Percentiles rank a stretch among this genome's conserved stretches.
Conservation (phyloP, 2,888 invertebrate genomes). For the Andrena dorsata region DNA sequence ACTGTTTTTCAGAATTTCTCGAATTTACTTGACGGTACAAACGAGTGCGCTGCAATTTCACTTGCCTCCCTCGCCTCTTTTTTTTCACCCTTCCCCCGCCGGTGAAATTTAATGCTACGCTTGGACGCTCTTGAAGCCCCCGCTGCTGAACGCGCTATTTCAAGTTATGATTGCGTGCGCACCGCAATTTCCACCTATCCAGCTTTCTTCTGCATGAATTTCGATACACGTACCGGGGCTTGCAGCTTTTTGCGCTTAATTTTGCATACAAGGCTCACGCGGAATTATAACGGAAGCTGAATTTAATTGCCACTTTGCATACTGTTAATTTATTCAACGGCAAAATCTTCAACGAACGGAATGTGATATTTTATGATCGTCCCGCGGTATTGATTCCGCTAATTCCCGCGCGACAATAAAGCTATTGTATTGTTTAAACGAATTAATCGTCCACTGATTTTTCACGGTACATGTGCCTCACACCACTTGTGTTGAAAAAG, state of each 20-base stretch:
- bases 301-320: slow-evolving; percentile 26
- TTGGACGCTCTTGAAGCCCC: slow-evolving; percentile 49
- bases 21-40: slow-evolving; percentile 27
- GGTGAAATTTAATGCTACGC: slow-evolving; percentile 69
- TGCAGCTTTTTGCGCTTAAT: slow-evolving; percentile 41
- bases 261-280: not conserved
- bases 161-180: slow-evolving; percentile 65
- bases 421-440: not conserved
- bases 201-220: slow-evolving; percentile 54
- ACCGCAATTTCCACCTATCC: slow-evolving; percentile 68
- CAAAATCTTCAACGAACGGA: not conserved
- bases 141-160: slow-evolving; percentile 50
- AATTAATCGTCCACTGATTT: not conserved
- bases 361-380: not conserved
- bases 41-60: slow-evolving; percentile 27
- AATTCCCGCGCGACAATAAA: not conserved
- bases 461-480: not conserved
- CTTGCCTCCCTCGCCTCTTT: not conserved
- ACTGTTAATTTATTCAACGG: not conserved
- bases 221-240: slow-evolving; percentile 36
- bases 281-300: slow-evolving; percentile 24
- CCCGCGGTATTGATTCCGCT: not conserved
- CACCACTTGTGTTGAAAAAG: too few species aligned
- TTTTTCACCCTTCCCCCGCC: slow-evolving; percentile 16
- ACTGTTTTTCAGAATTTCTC: slow-evolving; percentile 44